phyloP scores from a whole-genome alignment of 2,797 vertebrate genomes.

The Psittacula derbiana region DNA sequence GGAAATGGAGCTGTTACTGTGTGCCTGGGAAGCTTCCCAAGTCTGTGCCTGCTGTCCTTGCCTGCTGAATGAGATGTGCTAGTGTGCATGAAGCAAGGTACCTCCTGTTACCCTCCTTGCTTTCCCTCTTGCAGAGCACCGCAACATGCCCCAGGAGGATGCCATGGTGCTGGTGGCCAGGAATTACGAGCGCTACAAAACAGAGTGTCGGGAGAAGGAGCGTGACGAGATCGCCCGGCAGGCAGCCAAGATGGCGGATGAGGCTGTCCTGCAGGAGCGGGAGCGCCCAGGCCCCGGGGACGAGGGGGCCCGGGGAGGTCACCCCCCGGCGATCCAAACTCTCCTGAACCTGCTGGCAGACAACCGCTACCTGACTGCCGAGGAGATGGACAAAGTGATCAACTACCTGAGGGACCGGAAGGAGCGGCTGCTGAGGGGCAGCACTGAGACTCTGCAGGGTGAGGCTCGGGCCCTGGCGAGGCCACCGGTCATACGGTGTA shows the following conservation, averaged over 20 bases:
- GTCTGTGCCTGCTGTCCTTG: neutral
- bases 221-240: conserved; percentile 92
- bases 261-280: conserved; percentile 88
- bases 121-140: conserved; percentile 83
- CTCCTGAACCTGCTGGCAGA: conserved; percentile 90
- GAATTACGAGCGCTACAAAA: conserved; percentile 92
- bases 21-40: neutral
- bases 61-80: neutral
- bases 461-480: neutral
- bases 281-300: conserved; percentile 77
- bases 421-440: conserved; percentile 81
- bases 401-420: conserved; percentile 91
- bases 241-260: conserved; percentile 97
- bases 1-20: neutral
- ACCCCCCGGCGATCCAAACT: conserved; percentile 87
- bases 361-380: conserved; percentile 88
- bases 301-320: conserved; percentile 79
- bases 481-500: neutral
- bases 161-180: conserved; percentile 96
- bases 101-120: neutral
- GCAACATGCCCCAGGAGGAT: conserved; percentile 98
- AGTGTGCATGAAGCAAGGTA: neutral
- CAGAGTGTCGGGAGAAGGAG: conserved; percentile 91
- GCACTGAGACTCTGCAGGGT: conserved; percentile 83
- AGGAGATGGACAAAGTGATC: conserved; percentile 90